These are phyloP conservation scores for Onychomys torridus DNA, from an alignment of 2,797 vertebrate genomes.

Conservation along the genomic window DNA sequence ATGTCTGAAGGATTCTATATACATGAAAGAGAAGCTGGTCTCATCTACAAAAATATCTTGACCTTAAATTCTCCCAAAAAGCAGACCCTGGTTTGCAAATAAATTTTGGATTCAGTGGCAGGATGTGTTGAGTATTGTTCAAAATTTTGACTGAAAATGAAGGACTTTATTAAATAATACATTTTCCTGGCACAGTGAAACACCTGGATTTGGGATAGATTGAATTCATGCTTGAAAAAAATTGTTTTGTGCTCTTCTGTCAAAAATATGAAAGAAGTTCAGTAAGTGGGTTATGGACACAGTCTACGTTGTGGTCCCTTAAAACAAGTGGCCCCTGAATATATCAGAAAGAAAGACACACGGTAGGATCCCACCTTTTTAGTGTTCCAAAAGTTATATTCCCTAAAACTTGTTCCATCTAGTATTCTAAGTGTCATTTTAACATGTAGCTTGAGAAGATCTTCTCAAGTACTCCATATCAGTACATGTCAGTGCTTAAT, in stretches of 20 bases:
- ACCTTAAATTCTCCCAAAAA: constrained; percentile 68
- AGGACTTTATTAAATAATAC: constrained; percentile 70
- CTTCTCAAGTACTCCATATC: constrained; percentile 43
- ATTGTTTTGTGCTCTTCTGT: constrained; percentile 79
- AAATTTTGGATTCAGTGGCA: constrained; percentile 54
- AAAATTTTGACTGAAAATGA: constrained; percentile 76
- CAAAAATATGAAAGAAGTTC: constrained; percentile 78
- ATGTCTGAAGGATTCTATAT: constrained; percentile 39
- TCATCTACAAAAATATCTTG: constrained; percentile 58
- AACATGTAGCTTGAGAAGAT: neutral
- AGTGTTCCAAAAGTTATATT: neutral
- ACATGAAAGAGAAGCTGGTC: neutral
- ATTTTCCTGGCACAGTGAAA: constrained; percentile 79
- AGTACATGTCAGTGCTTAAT: neutral
- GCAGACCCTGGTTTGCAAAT: constrained; percentile 63
- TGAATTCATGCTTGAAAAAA: constrained; percentile 78
- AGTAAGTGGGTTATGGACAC: constrained; percentile 74
- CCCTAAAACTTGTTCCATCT: neutral
- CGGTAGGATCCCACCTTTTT: neutral
- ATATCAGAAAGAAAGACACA: constrained; percentile 60
- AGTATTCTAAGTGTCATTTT: neutral
- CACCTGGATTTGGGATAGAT: constrained; percentile 72
- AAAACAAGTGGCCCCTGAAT: constrained; percentile 75
- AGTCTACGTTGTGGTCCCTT: neutral
- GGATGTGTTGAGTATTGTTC: constrained; percentile 68